Conservation (phyloP, 2,797 vertebrate species). For the Lutjanus argentimaculatus region DNA sequence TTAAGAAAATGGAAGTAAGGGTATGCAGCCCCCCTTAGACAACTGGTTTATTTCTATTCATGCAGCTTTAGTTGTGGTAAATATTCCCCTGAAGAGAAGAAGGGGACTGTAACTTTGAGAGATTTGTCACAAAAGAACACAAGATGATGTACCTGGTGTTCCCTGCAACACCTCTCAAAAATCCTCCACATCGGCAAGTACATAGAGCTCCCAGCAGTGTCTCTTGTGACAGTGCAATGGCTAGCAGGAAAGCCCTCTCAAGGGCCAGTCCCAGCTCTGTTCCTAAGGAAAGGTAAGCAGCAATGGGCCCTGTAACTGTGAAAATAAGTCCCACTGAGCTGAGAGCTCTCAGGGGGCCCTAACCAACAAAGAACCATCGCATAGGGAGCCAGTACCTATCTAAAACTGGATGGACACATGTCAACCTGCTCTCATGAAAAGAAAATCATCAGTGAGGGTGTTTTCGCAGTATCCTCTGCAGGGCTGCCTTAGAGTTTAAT, state of each 20-base stretch:
- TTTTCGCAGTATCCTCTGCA: neutral
- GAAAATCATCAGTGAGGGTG: neutral
- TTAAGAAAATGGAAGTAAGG: neutral
- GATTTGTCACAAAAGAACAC: neutral
- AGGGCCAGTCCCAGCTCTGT: neutral
- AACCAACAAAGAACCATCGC: neutral
- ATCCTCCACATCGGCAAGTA: neutral
- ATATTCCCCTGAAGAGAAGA: neutral
- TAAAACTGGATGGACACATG: neutral
- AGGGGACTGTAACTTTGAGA: neutral
- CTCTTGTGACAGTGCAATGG: neutral
- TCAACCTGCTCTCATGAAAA: neutral
- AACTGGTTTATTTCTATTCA: neutral
- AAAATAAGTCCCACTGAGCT: constrained; percentile 16
- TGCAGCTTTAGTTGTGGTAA: neutral
- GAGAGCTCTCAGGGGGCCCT: constrained; percentile 1
- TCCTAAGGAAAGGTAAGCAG: neutral
- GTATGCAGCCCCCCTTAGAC: neutral
- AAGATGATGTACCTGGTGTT: neutral
- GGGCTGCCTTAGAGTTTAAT: neutral
- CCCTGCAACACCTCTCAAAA: constrained; percentile 1
- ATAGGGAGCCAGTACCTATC: neutral
- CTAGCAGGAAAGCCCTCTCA: neutral
- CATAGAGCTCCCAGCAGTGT: neutral
- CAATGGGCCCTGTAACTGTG: neutral